These are phyloP conservation scores for Dendroctonus valens DNA, from an alignment of 1,140 invertebrate genomes.

Conservation along the genomic window DNA sequence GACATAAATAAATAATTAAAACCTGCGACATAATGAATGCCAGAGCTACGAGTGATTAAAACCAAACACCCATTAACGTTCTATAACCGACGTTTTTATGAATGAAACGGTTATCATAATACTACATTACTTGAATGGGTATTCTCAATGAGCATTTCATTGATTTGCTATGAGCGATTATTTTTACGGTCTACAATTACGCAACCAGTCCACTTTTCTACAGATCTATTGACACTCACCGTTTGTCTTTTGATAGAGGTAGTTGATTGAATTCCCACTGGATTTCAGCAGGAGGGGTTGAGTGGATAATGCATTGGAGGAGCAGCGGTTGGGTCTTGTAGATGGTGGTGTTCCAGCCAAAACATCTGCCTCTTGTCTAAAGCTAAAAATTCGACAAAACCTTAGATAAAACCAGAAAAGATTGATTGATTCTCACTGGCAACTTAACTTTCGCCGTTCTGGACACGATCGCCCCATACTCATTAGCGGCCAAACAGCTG, in stretches of 20 bases:
- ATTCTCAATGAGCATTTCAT: no score
- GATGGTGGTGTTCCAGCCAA: constrained; percentile 36
- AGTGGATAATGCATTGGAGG: constrained; percentile 44
- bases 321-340: constrained; percentile 40
- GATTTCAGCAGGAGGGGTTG: constrained; percentile 43
- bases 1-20: no score
- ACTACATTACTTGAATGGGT: no score
- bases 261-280: constrained; percentile 41
- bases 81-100: no score
- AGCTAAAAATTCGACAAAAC: constrained; percentile 35
- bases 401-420: constrained; percentile 2
- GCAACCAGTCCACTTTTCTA: no score
- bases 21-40: no score
- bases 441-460: constrained; percentile 41
- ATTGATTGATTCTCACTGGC: constrained; percentile 39
- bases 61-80: no score
- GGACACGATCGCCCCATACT: constrained; percentile 41
- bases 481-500: constrained; percentile 40
- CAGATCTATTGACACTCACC: constrained; percentile 5
- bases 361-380: constrained; percentile 39
- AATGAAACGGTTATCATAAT: no score
- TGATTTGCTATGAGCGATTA: no score
- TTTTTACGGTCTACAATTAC: no score
- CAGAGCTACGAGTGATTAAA: no score
- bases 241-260: constrained; percentile 36